Conservation (phyloP, 2,888 invertebrate genomes). For the Epinotia nisella region DNA sequence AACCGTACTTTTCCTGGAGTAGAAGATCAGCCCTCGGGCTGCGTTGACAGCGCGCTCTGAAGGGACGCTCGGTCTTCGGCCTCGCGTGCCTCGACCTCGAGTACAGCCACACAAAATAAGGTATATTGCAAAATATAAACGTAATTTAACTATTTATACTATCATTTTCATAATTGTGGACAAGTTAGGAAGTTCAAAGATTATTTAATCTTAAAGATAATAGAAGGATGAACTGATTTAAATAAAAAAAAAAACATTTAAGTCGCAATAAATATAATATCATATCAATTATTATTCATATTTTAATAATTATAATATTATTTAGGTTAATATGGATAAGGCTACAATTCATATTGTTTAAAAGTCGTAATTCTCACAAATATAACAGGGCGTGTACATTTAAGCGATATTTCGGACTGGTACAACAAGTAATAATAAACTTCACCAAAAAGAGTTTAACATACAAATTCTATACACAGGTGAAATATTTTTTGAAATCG, state of each 20-base stretch:
- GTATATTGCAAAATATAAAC: too few species aligned
- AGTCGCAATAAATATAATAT: slow-evolving; percentile 79
- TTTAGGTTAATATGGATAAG: slow-evolving; percentile 78
- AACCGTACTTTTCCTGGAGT: too few species aligned
- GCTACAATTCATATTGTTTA: slow-evolving; percentile 75
- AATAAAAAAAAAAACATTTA: slow-evolving; percentile 47
- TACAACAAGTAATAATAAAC: background rate
- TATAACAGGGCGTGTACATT: slow-evolving; percentile 1
- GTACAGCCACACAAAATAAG: too few species aligned
- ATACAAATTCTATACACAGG: background rate
- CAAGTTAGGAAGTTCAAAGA: background rate
- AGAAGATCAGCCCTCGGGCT: too few species aligned
- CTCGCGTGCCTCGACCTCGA: too few species aligned
- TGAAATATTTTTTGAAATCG: too few species aligned
- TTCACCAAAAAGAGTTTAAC: background rate
- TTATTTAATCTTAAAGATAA: too few species aligned
- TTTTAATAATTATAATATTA: slow-evolving; percentile 63
- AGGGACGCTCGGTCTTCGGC: too few species aligned
- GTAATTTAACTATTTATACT: too few species aligned
- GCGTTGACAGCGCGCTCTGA: too few species aligned
- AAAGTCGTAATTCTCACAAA: slow-evolving; percentile 69
- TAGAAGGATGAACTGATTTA: background rate
- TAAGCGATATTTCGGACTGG: background rate
- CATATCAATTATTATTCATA: slow-evolving; percentile 76
- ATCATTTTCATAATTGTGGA: too few species aligned